Conservation (phyloP, 1,140 invertebrate species). For the Danaus plexippus region DNA sequence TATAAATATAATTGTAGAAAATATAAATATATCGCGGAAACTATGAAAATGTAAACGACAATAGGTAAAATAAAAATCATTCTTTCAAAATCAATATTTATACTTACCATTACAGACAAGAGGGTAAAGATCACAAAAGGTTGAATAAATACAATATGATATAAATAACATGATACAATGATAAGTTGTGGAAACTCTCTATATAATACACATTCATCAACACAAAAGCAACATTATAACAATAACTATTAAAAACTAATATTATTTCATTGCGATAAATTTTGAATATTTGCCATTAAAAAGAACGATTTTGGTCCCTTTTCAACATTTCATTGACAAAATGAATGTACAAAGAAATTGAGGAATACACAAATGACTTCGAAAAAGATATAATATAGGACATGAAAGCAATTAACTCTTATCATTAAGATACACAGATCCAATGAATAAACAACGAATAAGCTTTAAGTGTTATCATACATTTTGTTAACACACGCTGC, state of each 20-base stretch:
- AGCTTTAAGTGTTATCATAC: background rate
- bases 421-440: too few species aligned
- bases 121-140: slow-evolving; percentile 29
- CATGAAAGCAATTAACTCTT: too few species aligned
- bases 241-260: too few species aligned
- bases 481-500: slow-evolving; percentile 1
- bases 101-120: slow-evolving; percentile 26
- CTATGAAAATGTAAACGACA: too few species aligned
- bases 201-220: slow-evolving; percentile 5
- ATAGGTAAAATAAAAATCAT: too few species aligned
- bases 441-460: too few species aligned
- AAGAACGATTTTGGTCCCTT: slow-evolving; percentile 32
- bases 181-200: slow-evolving; percentile 13
- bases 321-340: slow-evolving; percentile 24
- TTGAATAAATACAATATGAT: slow-evolving; percentile 18
- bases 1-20: too few species aligned
- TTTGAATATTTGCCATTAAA: slow-evolving; percentile 5
- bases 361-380: too few species aligned
- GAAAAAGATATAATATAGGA: too few species aligned
- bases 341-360: background rate
- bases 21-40: too few species aligned
- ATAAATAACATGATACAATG: slow-evolving; percentile 22
- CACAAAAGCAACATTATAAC: slow-evolving; percentile 8
- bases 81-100: slow-evolving; percentile 27
- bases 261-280: too few species aligned